Percentiles rank a stretch among this genome's conserved stretches.
Evolutionary conservation across 2,888 invertebrate species (phyloP).

Genomic region (Oscheius sp.): DNA sequence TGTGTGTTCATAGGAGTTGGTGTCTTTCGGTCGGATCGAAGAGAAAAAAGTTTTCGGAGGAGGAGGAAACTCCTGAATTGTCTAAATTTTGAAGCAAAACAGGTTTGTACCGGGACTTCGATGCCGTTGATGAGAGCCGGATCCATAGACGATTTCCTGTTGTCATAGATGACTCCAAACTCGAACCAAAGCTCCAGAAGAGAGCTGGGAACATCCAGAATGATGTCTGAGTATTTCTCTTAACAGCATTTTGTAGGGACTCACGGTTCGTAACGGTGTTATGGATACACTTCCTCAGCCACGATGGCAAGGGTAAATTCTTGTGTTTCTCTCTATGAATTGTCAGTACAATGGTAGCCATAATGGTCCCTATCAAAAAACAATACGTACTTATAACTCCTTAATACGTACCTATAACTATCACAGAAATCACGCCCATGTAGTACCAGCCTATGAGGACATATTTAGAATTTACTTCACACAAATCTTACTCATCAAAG

Average conservation of each 20-base stretch:
- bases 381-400: no score
- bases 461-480: no score
- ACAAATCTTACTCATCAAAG: slow-evolving; percentile 74
- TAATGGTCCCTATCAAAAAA: slow-evolving; percentile 73
- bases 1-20: slow-evolving; percentile 60
- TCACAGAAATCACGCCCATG: slow-evolving; percentile 76
- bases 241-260: slow-evolving; percentile 11
- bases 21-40: slow-evolving; percentile 58
- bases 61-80: slow-evolving; percentile 49
- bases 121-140: slow-evolving; percentile 53
- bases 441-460: slow-evolving; percentile 75
- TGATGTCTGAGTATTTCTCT: background rate
- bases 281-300: slow-evolving; percentile 46
- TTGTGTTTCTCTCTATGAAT: slow-evolving; percentile 62
- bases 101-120: background rate
- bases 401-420: slow-evolving; percentile 70
- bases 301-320: slow-evolving; percentile 46
- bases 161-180: slow-evolving; percentile 65
- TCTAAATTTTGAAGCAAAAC: background rate
- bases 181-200: slow-evolving; percentile 71
- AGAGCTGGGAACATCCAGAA: slow-evolving; percentile 46
- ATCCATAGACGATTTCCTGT: slow-evolving; percentile 59
- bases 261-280: slow-evolving; percentile 41
- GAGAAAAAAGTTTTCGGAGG: slow-evolving; percentile 60
- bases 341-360: slow-evolving; percentile 75